Conservation (phyloP, 2,113 vertebrate species). For the Parus major region DNA sequence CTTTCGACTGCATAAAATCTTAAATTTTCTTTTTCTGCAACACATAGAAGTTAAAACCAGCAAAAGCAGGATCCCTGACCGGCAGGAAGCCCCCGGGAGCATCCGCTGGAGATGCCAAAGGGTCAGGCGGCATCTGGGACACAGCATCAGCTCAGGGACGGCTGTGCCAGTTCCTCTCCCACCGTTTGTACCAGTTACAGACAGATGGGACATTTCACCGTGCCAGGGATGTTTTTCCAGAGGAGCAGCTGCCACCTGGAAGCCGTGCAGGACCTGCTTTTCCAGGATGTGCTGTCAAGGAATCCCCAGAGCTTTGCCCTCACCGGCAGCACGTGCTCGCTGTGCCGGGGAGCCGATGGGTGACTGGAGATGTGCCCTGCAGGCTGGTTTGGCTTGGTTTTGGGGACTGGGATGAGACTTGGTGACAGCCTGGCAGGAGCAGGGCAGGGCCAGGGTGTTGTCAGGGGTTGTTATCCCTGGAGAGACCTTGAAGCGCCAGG, state of each 20-base stretch:
- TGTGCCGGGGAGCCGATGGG: neutral
- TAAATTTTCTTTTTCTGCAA: neutral
- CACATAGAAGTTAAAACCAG: neutral
- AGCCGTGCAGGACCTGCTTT: neutral
- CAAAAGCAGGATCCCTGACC: neutral
- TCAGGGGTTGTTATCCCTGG: neutral
- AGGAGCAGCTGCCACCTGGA: neutral
- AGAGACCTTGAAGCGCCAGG: neutral
- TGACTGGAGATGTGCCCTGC: rapidly evolving
- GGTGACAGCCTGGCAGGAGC: neutral
- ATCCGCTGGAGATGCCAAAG: neutral
- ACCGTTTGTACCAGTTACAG: neutral
- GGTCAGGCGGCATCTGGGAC: neutral
- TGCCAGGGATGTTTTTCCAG: neutral
- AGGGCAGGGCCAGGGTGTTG: rapidly evolving
- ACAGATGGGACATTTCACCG: neutral
- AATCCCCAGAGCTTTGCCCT: neutral
- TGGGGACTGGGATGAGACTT: neutral
- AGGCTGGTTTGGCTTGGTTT: rapidly evolving
- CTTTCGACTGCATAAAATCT: rapidly evolving
- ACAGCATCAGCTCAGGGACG: neutral
- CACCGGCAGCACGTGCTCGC: rapidly evolving
- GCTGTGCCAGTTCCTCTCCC: neutral
- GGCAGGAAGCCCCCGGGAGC: neutral
- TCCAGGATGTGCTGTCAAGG: neutral